Evolutionary conservation across 2,113 vertebrate genomes (phyloP), one percentile per base, ranked within the genome.

Genomic region (Tylochromis polylepis): DNA sequence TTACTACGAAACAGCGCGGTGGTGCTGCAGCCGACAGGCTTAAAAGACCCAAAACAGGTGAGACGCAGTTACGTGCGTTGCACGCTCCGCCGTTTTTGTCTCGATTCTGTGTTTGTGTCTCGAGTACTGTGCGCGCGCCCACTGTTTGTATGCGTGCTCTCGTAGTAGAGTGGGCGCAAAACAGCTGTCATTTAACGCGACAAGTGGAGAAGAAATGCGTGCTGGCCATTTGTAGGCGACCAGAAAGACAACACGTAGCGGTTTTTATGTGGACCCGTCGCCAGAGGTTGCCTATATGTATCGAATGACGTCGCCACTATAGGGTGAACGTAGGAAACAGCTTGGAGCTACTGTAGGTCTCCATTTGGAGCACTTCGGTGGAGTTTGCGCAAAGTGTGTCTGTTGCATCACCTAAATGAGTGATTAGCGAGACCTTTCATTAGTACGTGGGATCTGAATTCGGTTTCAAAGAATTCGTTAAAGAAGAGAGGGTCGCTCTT

Each of bases 141-240:
- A 34, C 72, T 20, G 53, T 43, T 10, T 49, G 51, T 38, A 24
- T 1, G 83, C 38, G 77, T 38, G 70, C 57, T 51, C 80, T 49
- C 81, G 82, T 82, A 84, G 84, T 79, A 10, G 62, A 3, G 83
- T 56, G 72, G 24, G 78, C 70, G 65, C 77, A 51, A 85, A 87
- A 84, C 93, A 88, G 81, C 91, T 93, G 90, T 85, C 87, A 80
- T 51, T 79, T 49, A 22, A n/a, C 67, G 75, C 8, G 27, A 83
- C 38, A 11, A 46, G 72, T 27, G 18, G 27, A 22, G n/a, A 22
- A 3, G 43, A 16, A 4, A 9, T 2, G 20, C 15, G 29, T 27
- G n/a, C 16, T 14, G 16, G 34, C 18, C 14, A 15, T 22, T 34
- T 36, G 53, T 20, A 72, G 27, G 5, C 12, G 1, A 12, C 16